Base-by-base conservation (phyloP, 2,113 vertebrate species). In the Nyctereutes procyonoides region DNA sequence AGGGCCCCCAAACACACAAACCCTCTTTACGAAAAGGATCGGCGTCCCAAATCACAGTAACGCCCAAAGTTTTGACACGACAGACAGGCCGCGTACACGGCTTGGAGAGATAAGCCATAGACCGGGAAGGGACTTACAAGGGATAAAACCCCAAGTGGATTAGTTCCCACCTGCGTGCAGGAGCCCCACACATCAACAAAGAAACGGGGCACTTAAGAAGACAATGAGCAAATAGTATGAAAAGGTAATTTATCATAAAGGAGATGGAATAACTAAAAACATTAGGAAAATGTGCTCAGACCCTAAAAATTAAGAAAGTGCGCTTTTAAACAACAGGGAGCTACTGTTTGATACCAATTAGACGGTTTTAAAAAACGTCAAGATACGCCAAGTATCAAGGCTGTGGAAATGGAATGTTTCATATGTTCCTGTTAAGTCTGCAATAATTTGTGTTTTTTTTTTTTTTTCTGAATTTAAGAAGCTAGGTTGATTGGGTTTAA, bases 21-120 rank as follows among this genome's bases (percentile, higher is more conserved):
- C 9, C 5, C 19, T 9, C 16, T 2, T 38, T 24, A 16, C 76
- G 32, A 16, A 13, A 26, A 77, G 43, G 14, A 11, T 0, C 3
- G 30, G 15, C 1, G 9, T 28, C 3, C 3, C 11, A 51, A 35
- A 13, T 35, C 1, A 14, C 63, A 24, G 3, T 3, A 26, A 56
- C 26, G 7, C 8, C n/a, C 8, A 53, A 32, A 22, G 8, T 51
- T 32, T 9, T 8, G 13, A 17, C 1, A 9, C 3, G 12, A 14
- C 0, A 8, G 38, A 28, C 55, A 28, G 28, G 71, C 14, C 9
- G 2, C 2, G 1, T 22, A 26, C 81, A 32, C 22, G 17, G 17
- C 15, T 6, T 32, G 14, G 12, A 38, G 35, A 51, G 30, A 5
- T 12, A 12, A 69, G 20, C 4, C 22, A 4, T 1, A 10, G 48